These are phyloP conservation scores for Meloidogyne exigua DNA, from an alignment of 1,140 invertebrate genomes.

Conservation along the genomic window DNA sequence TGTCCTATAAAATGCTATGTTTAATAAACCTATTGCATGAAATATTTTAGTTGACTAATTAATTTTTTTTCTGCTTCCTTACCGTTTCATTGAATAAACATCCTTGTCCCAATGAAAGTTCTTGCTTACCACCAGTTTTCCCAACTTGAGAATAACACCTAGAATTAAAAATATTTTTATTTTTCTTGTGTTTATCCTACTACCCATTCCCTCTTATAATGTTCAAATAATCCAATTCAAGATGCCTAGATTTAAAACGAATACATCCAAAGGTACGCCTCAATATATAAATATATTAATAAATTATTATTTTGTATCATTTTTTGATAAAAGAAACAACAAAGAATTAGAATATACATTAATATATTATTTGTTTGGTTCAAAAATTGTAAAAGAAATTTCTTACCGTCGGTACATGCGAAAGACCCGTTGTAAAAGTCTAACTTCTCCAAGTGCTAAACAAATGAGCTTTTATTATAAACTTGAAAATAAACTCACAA, in stretches of 20 bases:
- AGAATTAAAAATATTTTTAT: not conserved
- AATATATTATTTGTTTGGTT: too few relatives aligned
- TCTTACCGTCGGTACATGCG: conserved; percentile 46
- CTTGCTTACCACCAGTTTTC: conserved; percentile 61
- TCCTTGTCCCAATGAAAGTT: conserved; percentile 61
- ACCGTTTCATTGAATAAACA: conserved; percentile 63
- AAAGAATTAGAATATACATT: too few relatives aligned
- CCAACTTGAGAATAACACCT: conserved; percentile 63
- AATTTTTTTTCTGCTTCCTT: not conserved
- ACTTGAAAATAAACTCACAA: conserved; percentile 52
- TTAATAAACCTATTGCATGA: too few relatives aligned
- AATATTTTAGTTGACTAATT: too few relatives aligned
- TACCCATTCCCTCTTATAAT: conserved; percentile 59
- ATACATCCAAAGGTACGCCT: conserved; percentile 57
- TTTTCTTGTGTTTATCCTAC: conserved; percentile 4
- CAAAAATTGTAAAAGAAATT: too few relatives aligned
- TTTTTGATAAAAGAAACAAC: too few relatives aligned
- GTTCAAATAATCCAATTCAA: conserved; percentile 55
- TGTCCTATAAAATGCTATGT: too few relatives aligned
- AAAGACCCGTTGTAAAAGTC: conserved; percentile 56
- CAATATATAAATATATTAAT: too few relatives aligned
- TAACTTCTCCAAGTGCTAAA: conserved; percentile 53
- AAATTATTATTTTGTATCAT: too few relatives aligned
- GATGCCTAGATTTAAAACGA: conserved; percentile 31
- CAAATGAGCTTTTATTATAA: not conserved